phyloP scores from a whole-genome alignment of 1,140 invertebrate species.

The Sitophilus oryzae region DNA sequence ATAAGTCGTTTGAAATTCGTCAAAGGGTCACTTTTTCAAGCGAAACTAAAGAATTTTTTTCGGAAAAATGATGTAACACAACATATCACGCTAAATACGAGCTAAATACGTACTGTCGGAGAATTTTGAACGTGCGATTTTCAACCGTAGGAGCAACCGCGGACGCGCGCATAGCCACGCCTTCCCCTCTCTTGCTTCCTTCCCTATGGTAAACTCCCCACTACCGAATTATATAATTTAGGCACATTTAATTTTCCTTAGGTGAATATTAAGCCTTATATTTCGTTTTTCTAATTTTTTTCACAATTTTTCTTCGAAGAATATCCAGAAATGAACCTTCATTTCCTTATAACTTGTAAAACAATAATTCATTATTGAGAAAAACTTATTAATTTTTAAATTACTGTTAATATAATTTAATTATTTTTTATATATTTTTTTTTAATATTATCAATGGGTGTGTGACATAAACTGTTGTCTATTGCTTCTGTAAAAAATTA shows the following conservation, averaged over 20 bases:
- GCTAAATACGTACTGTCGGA: conserved; percentile 44
- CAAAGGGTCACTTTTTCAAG: conserved; percentile 43
- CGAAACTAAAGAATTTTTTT: conserved; percentile 44
- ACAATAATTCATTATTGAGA: too few species aligned
- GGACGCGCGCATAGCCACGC: conserved; percentile 24
- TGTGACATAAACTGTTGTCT: too few species aligned
- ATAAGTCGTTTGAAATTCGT: conserved; percentile 12
- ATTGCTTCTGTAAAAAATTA: too few species aligned
- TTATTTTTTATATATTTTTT: too few species aligned
- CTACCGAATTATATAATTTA: conserved; percentile 13
- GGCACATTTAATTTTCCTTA: conserved; percentile 7
- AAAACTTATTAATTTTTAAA: too few species aligned
- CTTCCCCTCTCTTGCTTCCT: conserved; percentile 25
- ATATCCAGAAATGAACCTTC: too few species aligned
- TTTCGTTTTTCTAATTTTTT: background rate
- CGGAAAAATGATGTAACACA: conserved; percentile 45
- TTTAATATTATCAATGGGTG: too few species aligned
- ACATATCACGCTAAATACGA: conserved; percentile 46
- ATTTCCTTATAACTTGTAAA: too few species aligned
- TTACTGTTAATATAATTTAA: too few species aligned
- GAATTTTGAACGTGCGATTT: conserved; percentile 22
- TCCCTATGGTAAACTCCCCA: conserved; percentile 12
- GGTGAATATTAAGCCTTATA: conserved; percentile 14
- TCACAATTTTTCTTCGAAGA: too few species aligned
- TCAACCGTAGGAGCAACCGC: conserved; percentile 8